Evolutionary conservation across 2,113 vertebrate species (phyloP).

Genomic region (Nipponia nippon): DNA sequence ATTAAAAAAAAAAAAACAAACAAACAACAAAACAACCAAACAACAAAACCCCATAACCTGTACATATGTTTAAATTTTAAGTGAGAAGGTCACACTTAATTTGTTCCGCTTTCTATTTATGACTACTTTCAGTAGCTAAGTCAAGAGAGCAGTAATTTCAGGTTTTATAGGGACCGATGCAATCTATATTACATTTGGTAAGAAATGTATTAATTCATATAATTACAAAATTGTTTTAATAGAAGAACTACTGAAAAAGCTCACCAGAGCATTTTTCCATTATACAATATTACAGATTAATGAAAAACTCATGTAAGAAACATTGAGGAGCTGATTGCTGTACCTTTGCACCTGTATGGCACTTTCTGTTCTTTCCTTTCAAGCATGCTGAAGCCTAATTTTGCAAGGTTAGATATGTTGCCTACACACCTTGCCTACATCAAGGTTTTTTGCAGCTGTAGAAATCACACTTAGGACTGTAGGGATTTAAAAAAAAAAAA

Average conservation of each 20-base stretch:
- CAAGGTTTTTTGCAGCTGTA: background rate
- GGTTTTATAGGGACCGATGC: constrained; percentile 10
- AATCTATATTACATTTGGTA: background rate
- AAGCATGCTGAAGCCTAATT: background rate
- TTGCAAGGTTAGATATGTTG: background rate
- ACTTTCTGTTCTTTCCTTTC: background rate
- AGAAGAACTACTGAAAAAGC: background rate
- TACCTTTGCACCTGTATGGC: background rate
- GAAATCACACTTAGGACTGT: background rate
- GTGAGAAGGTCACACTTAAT: background rate
- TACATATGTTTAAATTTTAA: background rate
- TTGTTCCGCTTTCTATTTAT: background rate
- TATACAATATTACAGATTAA: background rate
- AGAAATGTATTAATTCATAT: background rate
- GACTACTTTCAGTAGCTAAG: background rate
- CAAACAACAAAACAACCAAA: no score
- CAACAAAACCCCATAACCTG: background rate
- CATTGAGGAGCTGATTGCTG: background rate
- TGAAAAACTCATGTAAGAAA: background rate
- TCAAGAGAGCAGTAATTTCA: background rate
- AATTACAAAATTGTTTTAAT: background rate
- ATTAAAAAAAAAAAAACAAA: background rate
- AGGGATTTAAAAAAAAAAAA: background rate
- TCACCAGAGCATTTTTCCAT: background rate
- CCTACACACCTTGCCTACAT: background rate